phyloP scores from a whole-genome alignment of 2,113 vertebrate species.

The Apodemus speciosus region DNA sequence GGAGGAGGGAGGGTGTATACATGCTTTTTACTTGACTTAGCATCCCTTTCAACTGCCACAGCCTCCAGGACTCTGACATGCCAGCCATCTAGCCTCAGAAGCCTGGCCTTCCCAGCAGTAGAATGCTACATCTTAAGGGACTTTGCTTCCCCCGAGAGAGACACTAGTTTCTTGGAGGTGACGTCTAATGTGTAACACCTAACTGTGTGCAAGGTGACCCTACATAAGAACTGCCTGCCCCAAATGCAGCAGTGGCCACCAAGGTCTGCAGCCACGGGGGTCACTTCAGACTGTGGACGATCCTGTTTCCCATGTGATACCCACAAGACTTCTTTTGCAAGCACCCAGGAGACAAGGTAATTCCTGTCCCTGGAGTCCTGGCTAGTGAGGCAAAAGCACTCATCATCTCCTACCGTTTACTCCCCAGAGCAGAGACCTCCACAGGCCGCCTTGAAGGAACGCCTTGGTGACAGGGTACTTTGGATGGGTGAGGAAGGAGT shows the following conservation, averaged over 20 bases:
- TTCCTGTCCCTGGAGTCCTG: background rate
- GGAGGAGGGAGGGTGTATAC: background rate
- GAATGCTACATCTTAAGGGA: no score
- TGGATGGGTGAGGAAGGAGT: background rate
- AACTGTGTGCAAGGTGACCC: background rate
- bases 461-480: background rate
- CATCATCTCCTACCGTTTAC: background rate
- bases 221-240: background rate
- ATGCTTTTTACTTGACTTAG: background rate
- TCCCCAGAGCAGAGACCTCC: background rate
- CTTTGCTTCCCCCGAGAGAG: background rate
- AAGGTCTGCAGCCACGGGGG: background rate
- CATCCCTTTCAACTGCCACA: no score
- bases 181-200: background rate
- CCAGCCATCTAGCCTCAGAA: background rate
- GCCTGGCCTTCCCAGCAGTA: no score
- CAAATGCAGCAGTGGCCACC: background rate
- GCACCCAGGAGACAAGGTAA: background rate
- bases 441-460: background rate
- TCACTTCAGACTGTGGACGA: background rate
- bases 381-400: background rate
- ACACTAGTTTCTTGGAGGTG: background rate
- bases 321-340: background rate
- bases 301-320: background rate
- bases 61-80: background rate